phyloP scores from a whole-genome alignment of 2,888 invertebrate species.

The Gastracanthus pulcherrimus region DNA sequence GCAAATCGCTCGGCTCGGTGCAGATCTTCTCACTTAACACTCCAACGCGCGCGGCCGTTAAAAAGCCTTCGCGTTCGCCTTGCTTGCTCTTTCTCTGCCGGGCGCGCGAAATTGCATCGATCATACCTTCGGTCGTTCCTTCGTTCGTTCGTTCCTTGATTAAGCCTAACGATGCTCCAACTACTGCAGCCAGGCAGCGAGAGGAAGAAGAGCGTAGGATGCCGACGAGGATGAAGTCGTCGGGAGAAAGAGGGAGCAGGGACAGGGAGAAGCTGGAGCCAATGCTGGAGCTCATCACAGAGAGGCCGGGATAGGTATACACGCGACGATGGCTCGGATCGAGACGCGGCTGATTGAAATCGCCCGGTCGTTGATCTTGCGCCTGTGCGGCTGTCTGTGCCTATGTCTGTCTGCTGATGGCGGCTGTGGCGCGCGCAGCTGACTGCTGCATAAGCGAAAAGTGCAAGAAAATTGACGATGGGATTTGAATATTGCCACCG shows the following conservation, averaged over 20 bases:
- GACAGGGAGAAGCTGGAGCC: neutral
- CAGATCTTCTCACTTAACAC: neutral
- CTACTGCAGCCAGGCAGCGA: neutral
- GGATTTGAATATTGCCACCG: too few species aligned
- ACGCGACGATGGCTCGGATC: too few species aligned
- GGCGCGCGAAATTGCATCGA: conserved; percentile 3
- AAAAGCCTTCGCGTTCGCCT: too few species aligned
- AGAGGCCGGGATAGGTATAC: neutral
- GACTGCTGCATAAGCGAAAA: neutral
- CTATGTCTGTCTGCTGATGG: neutral
- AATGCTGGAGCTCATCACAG: too few species aligned
- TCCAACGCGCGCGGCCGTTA: conserved; percentile 12
- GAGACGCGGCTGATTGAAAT: conserved; percentile 29
- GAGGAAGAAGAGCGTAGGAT: too few species aligned
- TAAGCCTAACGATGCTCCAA: conserved; percentile 24
- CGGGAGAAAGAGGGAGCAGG: neutral
- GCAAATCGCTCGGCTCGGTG: conserved; percentile 63
- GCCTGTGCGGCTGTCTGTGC: neutral
- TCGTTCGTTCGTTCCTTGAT: conserved; percentile 12
- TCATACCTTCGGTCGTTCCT: neutral
- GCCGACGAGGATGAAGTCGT: conserved; percentile 31
- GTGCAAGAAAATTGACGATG: too few species aligned
- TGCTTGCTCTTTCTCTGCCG: neutral
- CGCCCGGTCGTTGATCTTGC: conserved; percentile 33
- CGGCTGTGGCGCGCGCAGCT: too few species aligned